These are phyloP conservation scores for Melitaea cinxia DNA, from an alignment of 1,140 invertebrate species.

Conservation along the genomic window DNA sequence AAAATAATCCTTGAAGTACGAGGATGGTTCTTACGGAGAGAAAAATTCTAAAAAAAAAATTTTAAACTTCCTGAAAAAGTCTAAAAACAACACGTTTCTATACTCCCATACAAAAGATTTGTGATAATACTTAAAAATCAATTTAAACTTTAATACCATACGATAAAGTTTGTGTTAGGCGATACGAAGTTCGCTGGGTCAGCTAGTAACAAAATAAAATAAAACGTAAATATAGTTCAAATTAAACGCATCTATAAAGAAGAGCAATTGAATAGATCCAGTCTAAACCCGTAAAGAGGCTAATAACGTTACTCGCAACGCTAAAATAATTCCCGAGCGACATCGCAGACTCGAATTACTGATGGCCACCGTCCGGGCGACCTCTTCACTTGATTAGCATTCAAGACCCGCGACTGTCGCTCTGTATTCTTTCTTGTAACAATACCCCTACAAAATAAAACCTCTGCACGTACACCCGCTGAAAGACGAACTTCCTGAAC, in stretches of 20 bases:
- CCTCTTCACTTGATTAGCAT: constrained; percentile 68
- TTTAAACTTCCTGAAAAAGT: no score
- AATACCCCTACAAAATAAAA: constrained; percentile 74
- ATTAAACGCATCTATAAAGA: constrained; percentile 11
- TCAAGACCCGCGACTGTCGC: constrained; percentile 63
- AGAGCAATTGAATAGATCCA: constrained; percentile 24
- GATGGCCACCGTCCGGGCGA: constrained; percentile 54
- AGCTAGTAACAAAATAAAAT: no score
- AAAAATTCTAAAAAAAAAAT: no score
- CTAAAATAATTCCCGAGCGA: constrained; percentile 35
- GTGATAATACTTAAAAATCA: no score
- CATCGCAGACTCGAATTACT: constrained; percentile 60
- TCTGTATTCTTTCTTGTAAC: constrained; percentile 72
- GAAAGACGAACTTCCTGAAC: constrained; percentile 67
- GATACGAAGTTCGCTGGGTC: no score
- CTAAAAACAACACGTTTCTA: no score
- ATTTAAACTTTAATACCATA: no score
- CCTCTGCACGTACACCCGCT: constrained; percentile 65
- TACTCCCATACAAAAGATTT: no score
- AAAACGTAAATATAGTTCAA: neutral
- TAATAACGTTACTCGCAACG: constrained; percentile 34
- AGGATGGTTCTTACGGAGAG: no score
- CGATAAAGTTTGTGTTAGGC: no score
- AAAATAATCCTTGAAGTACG: no score
- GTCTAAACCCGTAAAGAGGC: constrained; percentile 25